These are phyloP conservation scores for Heliconius cydno DNA, from an alignment of 2,888 invertebrate genomes.

Conservation along the genomic window DNA sequence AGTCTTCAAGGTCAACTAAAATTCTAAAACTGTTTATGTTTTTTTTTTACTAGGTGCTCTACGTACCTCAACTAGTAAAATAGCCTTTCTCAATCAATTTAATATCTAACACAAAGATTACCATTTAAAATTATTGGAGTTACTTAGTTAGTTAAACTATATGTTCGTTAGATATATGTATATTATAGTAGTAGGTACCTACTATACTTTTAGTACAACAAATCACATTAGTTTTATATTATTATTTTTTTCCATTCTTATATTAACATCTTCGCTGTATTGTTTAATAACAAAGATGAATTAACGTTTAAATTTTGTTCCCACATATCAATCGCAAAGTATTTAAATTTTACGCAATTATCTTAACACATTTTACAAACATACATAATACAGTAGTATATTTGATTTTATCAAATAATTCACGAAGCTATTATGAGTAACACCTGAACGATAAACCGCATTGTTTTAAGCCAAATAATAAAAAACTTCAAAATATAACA, in stretches of 20 bases:
- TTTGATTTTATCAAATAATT: constrained; percentile 28
- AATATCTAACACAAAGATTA: no score
- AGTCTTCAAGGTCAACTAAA: no score
- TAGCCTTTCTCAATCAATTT: no score
- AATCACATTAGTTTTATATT: background rate
- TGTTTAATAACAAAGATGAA: background rate
- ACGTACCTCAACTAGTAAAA: no score
- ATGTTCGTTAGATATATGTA: no score
- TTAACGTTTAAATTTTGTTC: background rate
- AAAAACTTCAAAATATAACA: background rate
- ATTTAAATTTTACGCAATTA: background rate
- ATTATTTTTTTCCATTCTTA: background rate
- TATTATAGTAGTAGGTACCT: background rate
- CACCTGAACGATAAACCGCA: constrained; percentile 1
- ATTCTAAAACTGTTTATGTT: no score
- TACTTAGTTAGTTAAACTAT: no score
- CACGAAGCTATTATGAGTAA: constrained; percentile 16
- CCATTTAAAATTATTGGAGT: no score
- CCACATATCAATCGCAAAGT: background rate
- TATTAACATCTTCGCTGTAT: background rate
- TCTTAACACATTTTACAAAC: background rate
- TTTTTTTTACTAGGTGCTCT: no score
- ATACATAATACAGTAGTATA: constrained; percentile 2
- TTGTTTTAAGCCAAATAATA: background rate
- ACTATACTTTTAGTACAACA: background rate